Percentiles rank a stretch among this genome's conserved stretches.
Evolutionary conservation across 2,797 vertebrate genomes (phyloP).

Genomic region (Propithecus deckenii): DNA sequence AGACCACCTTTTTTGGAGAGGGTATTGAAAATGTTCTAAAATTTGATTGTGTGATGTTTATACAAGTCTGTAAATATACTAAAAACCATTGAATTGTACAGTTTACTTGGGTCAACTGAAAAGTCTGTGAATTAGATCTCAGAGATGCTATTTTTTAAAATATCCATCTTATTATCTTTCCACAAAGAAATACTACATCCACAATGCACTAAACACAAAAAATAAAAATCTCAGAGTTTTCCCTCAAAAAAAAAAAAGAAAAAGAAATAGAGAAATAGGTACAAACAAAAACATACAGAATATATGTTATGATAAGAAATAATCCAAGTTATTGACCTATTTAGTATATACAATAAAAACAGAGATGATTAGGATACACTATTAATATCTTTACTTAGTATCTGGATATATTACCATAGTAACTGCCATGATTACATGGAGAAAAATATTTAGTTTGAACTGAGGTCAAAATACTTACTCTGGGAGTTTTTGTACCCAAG

Average conservation of each 20-base stretch:
- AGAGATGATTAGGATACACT: not conserved
- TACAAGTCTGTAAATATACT: not conserved
- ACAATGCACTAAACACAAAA: not conserved
- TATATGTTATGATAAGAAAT: not conserved
- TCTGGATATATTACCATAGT: not conserved
- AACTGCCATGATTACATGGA: not conserved
- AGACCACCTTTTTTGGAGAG: not conserved
- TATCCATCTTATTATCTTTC: not conserved
- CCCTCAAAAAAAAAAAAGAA: no score
- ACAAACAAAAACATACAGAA: not conserved
- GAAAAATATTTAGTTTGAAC: not conserved
- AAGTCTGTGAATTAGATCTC: not conserved
- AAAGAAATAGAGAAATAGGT: not conserved
- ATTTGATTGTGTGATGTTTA: not conserved
- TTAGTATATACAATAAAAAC: not conserved
- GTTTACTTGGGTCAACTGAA: not conserved
- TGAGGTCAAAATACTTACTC: not conserved
- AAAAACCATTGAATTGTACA: not conserved
- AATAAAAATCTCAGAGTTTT: not conserved
- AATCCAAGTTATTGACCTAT: not conserved
- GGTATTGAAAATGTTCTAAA: constrained; percentile 3
- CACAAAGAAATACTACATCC: not conserved
- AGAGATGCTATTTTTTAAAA: not conserved
- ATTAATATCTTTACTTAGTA: not conserved
- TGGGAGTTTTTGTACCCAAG: not conserved